Evolutionary conservation across 2,113 vertebrate species (phyloP), one percentile per base, ranked within the genome.

Genomic region (Podarcis cretensis): DNA sequence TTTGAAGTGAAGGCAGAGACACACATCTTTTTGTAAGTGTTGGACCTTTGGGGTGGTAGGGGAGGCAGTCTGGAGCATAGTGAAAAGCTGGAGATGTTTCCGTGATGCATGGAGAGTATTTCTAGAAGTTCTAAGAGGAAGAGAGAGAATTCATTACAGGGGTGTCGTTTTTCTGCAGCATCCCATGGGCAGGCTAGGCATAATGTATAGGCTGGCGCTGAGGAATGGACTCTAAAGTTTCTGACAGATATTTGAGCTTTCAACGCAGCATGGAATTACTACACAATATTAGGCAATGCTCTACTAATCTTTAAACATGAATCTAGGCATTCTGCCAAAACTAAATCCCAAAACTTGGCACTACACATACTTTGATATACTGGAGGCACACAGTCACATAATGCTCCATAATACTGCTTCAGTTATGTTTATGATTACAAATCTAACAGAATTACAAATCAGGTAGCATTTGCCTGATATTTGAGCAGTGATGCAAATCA

Each of bases 361-460:
- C 6, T 88, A 54, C 25, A 66, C 30, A 69, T 68, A 69, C 23
- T 83, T 66, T 77, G 59, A 83, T 88, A 76, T 66, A 83, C 4
- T 75, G 57, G 79, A 75, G 40, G 81, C 30, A 63, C 73, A 88
- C 13, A 68, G 63, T 68, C 86, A 81, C 21, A 81, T 68, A 77
- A 83, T 84, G 43, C 63, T 89, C 73, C 40, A 32, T 79, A 68
- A 68, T 78, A 48, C 18, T 79, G 40, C 18, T 69, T 84, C 81
- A 68, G 23, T 79, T 18, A 78, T 78, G 86, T 95, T 89, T 86
- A 83, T 84, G 89, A 90, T 77, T 90, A 94, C 78, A 94, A 92
- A 93, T 93, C 75, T 75, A 90, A 79, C 89, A 81, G 68, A 87
- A 87, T 68, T 87, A 86, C 87, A 95, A 95, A 94, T 74, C 57